Base-by-base conservation (phyloP, 1,140 invertebrate genomes). In the Drosophila truncata region DNA sequence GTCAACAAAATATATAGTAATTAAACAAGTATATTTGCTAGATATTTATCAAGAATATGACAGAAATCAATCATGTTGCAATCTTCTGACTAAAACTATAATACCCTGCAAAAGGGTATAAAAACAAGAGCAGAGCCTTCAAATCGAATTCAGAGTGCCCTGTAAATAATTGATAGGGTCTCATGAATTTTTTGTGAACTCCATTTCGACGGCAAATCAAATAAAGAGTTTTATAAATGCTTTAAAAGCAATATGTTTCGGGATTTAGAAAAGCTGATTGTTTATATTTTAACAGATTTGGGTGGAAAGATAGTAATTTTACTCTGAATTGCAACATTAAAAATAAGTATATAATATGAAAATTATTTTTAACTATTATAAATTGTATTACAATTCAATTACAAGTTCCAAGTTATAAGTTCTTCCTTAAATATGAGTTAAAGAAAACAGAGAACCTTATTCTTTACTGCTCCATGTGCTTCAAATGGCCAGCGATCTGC, bases 131-230 rank as follows among this genome's bases (percentile, higher is more conserved):
- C 16, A 55, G 42, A 3, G n/a, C 18, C 16, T 25, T 5, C 31
- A 27, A 44, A 42, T 41, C 55, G 62, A 60, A 64, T 42, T 31
- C 11, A 4, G 41, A 16, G 14, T 66, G 59, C 37, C 35, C 62
- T 65, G 35, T 42, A 33, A 62, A 65, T 64, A 42, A 29, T 55
- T 55, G 3, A 55, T 55, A 23, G 9, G 20, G 2, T 8, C 33
- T 16, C 52, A 55, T 55, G 50, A 14, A 33, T 54, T 35, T 54
- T 54, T 54, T 23, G 14, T 5, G 0, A 54, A n/a, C 33, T 16
- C 20, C 18, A 35, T 35, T 54, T 23, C 14, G 18, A 54, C 31
- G 35, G 18, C 20, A 35, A 35, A 35, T 54, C 31, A 23, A 54
- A 54, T 35, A 35, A 8, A 35, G 35, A 4, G 18, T 14, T 16